Percentiles rank a stretch among this genome's conserved stretches.
Conservation (phyloP, 1,140 invertebrate species). For the Cotesia typhae region DNA sequence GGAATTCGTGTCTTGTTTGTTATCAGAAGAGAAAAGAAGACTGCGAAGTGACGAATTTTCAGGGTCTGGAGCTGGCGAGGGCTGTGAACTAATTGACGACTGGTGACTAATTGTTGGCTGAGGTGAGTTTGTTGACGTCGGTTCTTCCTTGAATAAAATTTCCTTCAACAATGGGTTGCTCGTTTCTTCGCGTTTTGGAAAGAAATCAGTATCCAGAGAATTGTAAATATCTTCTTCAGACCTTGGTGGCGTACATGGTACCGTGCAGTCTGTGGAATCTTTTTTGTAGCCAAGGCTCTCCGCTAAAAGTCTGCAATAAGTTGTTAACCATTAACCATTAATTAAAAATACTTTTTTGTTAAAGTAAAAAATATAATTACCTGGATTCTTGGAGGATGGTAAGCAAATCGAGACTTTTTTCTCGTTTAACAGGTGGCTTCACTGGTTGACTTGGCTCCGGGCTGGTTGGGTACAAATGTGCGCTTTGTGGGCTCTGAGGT, state of each 20-base stretch:
- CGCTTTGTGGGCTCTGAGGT: conserved; percentile 62
- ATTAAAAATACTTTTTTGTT: conserved; percentile 10
- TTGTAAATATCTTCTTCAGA: conserved; percentile 64
- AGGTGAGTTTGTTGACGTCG: conserved; percentile 45
- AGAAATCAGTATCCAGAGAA: conserved; percentile 62
- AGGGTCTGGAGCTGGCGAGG: conserved; percentile 43
- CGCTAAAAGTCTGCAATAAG: conserved; percentile 55
- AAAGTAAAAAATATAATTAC: conserved; percentile 40
- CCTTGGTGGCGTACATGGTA: conserved; percentile 60
- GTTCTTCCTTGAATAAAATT: conserved; percentile 61
- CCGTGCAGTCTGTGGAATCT: conserved; percentile 63
- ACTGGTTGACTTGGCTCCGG: conserved; percentile 50
- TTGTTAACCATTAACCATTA: not conserved
- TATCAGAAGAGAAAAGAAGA: conserved; percentile 51
- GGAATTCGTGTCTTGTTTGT: not conserved
- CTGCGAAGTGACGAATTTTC: conserved; percentile 54
- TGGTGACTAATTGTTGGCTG: conserved; percentile 23
- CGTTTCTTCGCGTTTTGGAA: conserved; percentile 60
- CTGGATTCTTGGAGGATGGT: conserved; percentile 65
- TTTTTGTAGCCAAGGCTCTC: conserved; percentile 63
- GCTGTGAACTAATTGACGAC: too few relatives aligned
- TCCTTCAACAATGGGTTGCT: conserved; percentile 54
- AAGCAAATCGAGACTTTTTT: conserved; percentile 64
- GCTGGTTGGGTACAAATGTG: conserved; percentile 68
- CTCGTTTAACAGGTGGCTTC: conserved; percentile 65